Evolutionary conservation across 2,888 invertebrate genomes (phyloP), one percentile per base, ranked within the genome.

Genomic region (Hedya salicella): DNA sequence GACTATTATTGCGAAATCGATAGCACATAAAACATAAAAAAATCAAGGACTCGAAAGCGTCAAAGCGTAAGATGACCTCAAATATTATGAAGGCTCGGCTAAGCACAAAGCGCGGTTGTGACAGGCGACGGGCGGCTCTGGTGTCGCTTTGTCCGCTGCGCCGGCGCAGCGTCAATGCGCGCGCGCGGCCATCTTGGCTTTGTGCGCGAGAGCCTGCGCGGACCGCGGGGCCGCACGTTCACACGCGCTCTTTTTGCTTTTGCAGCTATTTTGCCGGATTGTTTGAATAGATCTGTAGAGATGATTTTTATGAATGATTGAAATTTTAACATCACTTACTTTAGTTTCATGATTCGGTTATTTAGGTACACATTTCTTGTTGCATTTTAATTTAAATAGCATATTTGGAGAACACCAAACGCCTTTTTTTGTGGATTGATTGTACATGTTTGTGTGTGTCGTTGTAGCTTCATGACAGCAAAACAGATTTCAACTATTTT

Each of bases 11-110:
- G 32, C 36, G 9, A 59, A 48, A 36, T 39, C 42, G 61, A 42
- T 40, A 30, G 64, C 57, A 64, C 57, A 63, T 64, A 64, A 56
- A 64, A 64, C 64, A 57, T 54, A 44, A 48, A 64, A 59, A 64
- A 64, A 44, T 32, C 57, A 25, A 25, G 25, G 6, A 6, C 42
- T 17, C 4, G 8, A 57, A 56, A 56, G 56, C 32, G n/a, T 53
- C 36, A 32, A 57, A 32, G 46, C 19, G 57, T 57, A 57, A 59
- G 56, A 50, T 64, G 52, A 59, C 65, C 65, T 53, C 59, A 65
- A 52, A 53, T 59, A 59, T 65, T n/a, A 60, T 21, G 25, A 56
- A 40, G 13, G 21, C 16, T 25, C 6, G 25, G 4, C 25, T 4
- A 6, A 25, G 36, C 17, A 60, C 52, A 65, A 65, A 19, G 46